Evolutionary conservation across 2,888 invertebrate genomes (phyloP).

Genomic region (Thera obeliscata): DNA sequence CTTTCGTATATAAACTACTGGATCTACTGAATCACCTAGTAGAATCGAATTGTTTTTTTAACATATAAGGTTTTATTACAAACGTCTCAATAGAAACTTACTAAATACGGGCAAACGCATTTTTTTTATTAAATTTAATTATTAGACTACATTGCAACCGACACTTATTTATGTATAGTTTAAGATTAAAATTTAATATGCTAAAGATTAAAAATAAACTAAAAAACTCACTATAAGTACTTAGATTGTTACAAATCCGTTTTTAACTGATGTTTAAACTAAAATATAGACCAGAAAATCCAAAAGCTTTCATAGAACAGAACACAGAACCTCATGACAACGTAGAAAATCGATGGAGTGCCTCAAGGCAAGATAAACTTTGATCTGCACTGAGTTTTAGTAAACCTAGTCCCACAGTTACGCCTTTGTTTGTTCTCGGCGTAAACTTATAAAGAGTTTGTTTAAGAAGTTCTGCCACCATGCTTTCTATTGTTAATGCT

Average conservation of each 20-base stretch:
- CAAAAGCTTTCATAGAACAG: slow-evolving; percentile 16
- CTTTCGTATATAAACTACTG: slow-evolving; percentile 25
- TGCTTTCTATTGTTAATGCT: not conserved
- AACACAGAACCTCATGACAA: slow-evolving; percentile 18
- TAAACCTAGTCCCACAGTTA: slow-evolving; percentile 13
- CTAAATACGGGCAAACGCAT: no score
- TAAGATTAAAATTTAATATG: no score
- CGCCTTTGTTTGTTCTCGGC: slow-evolving; percentile 12
- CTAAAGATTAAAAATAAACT: no score
- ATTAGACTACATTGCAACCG: no score
- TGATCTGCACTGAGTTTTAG: slow-evolving; percentile 15
- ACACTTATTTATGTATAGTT: no score
- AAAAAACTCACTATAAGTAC: no score
- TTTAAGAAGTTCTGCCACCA: not conserved
- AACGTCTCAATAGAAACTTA: no score
- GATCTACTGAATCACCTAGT: not conserved
- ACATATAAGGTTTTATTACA: no score
- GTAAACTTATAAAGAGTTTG: slow-evolving; percentile 7
- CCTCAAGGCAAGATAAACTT: slow-evolving; percentile 22
- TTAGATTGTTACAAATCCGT: no score
- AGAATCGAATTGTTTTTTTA: not conserved
- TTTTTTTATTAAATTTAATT: no score
- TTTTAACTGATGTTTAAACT: no score
- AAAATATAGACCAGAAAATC: no score
- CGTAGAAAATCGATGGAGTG: slow-evolving; percentile 20